Evolutionary conservation across 2,797 vertebrate genomes (phyloP), one percentile per base, ranked within the genome.

Genomic region (Vireo griseus): DNA sequence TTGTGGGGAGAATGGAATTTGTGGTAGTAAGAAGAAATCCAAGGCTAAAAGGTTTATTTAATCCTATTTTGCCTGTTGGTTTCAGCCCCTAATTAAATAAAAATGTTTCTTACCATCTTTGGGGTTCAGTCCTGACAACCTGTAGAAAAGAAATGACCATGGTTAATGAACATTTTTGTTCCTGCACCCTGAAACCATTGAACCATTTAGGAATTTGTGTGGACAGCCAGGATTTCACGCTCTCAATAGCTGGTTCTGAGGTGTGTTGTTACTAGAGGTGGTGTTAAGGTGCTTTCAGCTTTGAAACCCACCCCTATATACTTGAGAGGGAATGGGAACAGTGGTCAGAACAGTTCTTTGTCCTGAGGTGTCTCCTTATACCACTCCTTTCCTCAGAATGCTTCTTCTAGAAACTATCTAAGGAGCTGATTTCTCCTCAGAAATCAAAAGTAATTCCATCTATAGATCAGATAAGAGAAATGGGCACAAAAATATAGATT

Each of bases 81-180:
- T 79, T 62, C 37, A 79, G 20, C 10, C 72, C 28, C 25, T 67
- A 15, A 47, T 86, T 63, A 92, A 68, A 73, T 59, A 4, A 75
- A 72, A 89, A 18, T 19, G 15, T 78, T 93, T 65, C 96, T 97
- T 96, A 97, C 97, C 97, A 0, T 97, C 96, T 52, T 97, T 97
- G 22, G 96, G 88, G 68, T 21, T 95, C 80, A 96, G 44, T 86
- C 66, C 92, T 25, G 94, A 14, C 59, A 97, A 4, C 69, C 97
- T 97, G 92, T 24, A 58, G 63, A 48, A 82, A 69, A 94, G 42
- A 86, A 74, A 87, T 11, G 35, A 35, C 35, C 35, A 35, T 35
- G 66, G 51, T 89, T 68, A 94, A 35, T 63, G 42, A 52, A 58
- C 24, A 7, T 54, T 62, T 17, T 35, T n/a, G 28, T 33, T 45